Conservation (phyloP, 2,888 invertebrate species). For the Acanthosepion esculentum region DNA sequence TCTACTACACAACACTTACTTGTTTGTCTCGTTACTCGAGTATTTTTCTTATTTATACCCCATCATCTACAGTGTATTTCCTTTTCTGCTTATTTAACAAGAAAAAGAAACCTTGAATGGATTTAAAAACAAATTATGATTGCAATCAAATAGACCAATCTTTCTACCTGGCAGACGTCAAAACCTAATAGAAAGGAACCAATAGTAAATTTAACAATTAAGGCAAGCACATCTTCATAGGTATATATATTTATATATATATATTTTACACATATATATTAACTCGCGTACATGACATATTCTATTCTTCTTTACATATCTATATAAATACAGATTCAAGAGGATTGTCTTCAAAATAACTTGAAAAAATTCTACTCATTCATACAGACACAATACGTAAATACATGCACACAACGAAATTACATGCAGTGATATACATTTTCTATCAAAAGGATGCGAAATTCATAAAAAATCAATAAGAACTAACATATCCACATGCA, state of each 20-base stretch:
- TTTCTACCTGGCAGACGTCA: constrained; percentile 15
- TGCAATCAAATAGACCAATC: neutral
- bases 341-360: neutral
- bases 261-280: too few species aligned
- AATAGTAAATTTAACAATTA: neutral
- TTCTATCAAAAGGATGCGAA: neutral
- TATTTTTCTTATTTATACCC: neutral
- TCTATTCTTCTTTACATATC: neutral
- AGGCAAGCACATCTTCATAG: neutral
- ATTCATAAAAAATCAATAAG: neutral
- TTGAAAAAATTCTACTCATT: too few species aligned
- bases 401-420: neutral
- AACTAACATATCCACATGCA: neutral
- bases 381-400: neutral
- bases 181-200: neutral
- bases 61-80: neutral
- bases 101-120: neutral
- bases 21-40: neutral
- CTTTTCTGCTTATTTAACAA: neutral
- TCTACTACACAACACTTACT: neutral
- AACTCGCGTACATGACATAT: neutral
- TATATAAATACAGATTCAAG: neutral
- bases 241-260: neutral
- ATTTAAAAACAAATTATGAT: neutral
- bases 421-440: neutral